Conservation (phyloP, 1,140 invertebrate genomes). For the Drosophila aff. region DNA sequence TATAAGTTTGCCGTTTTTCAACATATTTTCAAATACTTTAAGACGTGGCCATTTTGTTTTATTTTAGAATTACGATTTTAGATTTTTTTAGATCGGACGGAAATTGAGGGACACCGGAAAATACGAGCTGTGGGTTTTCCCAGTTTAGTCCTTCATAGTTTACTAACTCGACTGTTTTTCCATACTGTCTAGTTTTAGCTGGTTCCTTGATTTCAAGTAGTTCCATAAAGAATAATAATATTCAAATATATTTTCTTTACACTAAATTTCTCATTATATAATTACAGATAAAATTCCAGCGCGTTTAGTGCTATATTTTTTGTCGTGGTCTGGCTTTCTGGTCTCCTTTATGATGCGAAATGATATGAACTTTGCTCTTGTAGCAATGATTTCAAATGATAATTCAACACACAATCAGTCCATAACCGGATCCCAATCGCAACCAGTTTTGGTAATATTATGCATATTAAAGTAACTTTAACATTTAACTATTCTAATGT, state of each 20-base stretch:
- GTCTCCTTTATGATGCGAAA: conserved; percentile 92
- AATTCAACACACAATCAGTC: conserved; percentile 42
- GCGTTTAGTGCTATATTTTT: conserved; percentile 88
- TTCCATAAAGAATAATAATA: not conserved
- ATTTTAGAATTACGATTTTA: too few relatives aligned
- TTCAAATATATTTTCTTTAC: not conserved
- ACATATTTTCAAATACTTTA: too few relatives aligned
- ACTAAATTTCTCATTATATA: not conserved
- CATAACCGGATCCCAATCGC: conserved; percentile 32
- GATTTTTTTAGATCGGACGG: too few relatives aligned
- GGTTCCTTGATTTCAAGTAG: not conserved
- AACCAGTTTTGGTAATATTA: conserved; percentile 52
- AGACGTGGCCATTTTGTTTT: too few relatives aligned
- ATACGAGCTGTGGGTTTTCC: too few relatives aligned
- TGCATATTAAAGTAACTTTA: not conserved
- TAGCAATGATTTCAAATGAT: conserved; percentile 87
- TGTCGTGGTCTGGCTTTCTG: conserved; percentile 90
- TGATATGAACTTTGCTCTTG: conserved; percentile 90
- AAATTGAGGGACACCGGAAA: too few relatives aligned
- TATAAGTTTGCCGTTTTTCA: too few relatives aligned
- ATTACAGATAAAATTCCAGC: conserved; percentile 86
- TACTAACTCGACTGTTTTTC: too few relatives aligned
- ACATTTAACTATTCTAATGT: conserved; percentile 4
- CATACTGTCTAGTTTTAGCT: not conserved
- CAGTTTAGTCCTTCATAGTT: too few relatives aligned